A percentile compares a stretch with the other conserved stretches of the same genome.
phyloP scores from a whole-genome alignment of 2,113 vertebrate species.

The Siniperca knerii region DNA sequence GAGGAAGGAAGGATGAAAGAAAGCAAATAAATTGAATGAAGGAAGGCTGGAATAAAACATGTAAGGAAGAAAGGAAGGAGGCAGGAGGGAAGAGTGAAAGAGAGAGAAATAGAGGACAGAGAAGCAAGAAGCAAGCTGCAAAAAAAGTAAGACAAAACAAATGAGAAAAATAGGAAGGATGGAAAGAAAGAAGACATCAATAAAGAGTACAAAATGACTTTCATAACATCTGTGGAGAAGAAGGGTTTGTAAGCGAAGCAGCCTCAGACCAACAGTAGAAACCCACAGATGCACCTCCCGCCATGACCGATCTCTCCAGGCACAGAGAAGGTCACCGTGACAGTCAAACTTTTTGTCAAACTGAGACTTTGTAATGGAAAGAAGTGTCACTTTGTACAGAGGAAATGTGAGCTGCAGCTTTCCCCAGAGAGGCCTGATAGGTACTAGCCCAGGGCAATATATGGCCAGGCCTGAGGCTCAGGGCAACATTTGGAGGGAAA shows the following conservation, averaged over 20 bases:
- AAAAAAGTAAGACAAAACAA: not conserved
- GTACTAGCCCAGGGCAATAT: conserved; percentile 22
- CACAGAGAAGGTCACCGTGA: conserved; percentile 42
- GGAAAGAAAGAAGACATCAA: not conserved
- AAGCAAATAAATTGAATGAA: not conserved
- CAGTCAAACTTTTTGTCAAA: conserved; percentile 22
- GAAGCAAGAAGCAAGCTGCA: not conserved
- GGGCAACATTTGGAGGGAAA: conserved; percentile 27
- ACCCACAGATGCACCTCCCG: not conserved
- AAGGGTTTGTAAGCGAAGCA: not conserved
- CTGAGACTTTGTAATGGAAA: conserved; percentile 50
- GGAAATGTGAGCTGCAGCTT: conserved; percentile 5
- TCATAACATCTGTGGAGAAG: not conserved
- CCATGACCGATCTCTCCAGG: not conserved
- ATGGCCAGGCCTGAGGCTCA: conserved; percentile 3
- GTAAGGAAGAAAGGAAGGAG: not conserved
- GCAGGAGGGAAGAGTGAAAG: not conserved
- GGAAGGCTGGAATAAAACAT: not conserved
- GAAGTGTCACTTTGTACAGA: conserved; percentile 29
- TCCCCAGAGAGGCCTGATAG: conserved; percentile 13
- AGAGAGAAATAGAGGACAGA: not conserved
- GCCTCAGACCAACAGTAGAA: not conserved
- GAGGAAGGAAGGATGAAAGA: not conserved
- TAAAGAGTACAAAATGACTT: not conserved
- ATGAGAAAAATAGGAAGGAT: not conserved